A percentile compares a stretch with the other conserved stretches of the same genome.
phyloP scores from a whole-genome alignment of 2,113 vertebrate genomes.

The Psettodes erumei region DNA sequence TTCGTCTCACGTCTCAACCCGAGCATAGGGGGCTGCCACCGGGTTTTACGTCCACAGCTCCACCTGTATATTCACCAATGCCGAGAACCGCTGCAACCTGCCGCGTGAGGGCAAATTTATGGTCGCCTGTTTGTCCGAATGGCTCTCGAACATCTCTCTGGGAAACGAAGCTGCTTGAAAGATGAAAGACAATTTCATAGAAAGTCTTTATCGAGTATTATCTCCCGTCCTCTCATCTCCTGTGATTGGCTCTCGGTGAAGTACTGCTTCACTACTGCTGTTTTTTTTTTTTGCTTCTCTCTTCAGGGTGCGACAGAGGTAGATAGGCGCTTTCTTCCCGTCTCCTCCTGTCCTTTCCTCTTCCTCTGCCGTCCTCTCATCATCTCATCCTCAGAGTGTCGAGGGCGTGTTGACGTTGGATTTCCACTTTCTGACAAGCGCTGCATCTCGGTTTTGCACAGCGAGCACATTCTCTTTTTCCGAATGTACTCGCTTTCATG shows the following conservation, averaged over 20 bases:
- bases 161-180: slow-evolving; percentile 24
- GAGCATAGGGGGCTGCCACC: too few relatives aligned
- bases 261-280: slow-evolving; percentile 2
- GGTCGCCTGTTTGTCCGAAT: slow-evolving; percentile 28
- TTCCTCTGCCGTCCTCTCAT: neutral
- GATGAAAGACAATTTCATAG: slow-evolving; percentile 40
- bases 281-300: slow-evolving; percentile 20
- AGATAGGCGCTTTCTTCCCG: neutral
- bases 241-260: slow-evolving; percentile 14
- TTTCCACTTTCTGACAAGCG: too few relatives aligned
- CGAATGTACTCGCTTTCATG: neutral
- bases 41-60: slow-evolving; percentile 14
- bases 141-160: slow-evolving; percentile 26
- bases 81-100: neutral
- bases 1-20: neutral
- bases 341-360: slow-evolving; percentile 13
- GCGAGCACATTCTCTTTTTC: too few relatives aligned
- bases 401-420: too few relatives aligned
- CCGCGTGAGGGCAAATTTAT: neutral
- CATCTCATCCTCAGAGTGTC: neutral
- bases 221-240: slow-evolving; percentile 12
- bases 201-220: neutral
- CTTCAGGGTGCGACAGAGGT: neutral
- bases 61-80: slow-evolving; percentile 1
- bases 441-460: neutral